Evolutionary conservation across 1,140 invertebrate species (phyloP).

Genomic region (Drosophila ambigua): DNA sequence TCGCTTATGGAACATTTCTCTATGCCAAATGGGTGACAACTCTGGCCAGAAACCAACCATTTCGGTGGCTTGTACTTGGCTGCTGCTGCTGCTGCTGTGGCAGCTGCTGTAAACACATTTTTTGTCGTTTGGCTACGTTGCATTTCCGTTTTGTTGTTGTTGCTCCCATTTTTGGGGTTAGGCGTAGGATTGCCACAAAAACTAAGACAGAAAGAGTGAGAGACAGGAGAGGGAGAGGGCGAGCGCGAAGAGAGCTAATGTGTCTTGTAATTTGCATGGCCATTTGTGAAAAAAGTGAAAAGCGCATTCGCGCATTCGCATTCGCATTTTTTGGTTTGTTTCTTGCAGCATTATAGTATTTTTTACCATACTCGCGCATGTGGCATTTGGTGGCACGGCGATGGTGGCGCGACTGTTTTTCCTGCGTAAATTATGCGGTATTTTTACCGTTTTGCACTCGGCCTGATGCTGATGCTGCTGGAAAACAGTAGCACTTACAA

Average conservation of each 20-base stretch:
- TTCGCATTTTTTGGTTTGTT: slow-evolving; percentile 19
- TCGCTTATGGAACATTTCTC: neutral
- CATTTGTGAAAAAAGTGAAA: slow-evolving; percentile 81
- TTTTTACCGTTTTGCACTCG: slow-evolving; percentile 66
- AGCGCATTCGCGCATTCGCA: slow-evolving; percentile 34
- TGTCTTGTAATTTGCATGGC: slow-evolving; percentile 83
- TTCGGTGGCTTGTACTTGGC: slow-evolving; percentile 36
- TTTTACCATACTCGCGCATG: too few relatives aligned
- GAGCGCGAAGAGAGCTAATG: slow-evolving; percentile 55
- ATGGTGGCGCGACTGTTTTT: slow-evolving; percentile 17
- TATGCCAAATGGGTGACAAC: neutral
- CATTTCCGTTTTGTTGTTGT: slow-evolving; percentile 74
- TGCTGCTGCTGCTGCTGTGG: slow-evolving; percentile 9
- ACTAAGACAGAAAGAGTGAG: too few relatives aligned
- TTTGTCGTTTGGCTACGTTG: slow-evolving; percentile 29
- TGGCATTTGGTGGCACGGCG: too few relatives aligned
- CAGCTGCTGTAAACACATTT: slow-evolving; percentile 73
- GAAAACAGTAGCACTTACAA: slow-evolving; percentile 81
- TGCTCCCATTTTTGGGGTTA: slow-evolving; percentile 75
- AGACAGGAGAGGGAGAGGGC: too few relatives aligned
- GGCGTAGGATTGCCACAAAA: slow-evolving; percentile 70
- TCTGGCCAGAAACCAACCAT: slow-evolving; percentile 41
- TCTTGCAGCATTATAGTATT: slow-evolving; percentile 1
- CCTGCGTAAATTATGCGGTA: slow-evolving; percentile 77
- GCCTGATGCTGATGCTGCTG: slow-evolving; percentile 3